phyloP scores from a whole-genome alignment of 2,797 vertebrate species.

The Cyprinodon diabolis region DNA sequence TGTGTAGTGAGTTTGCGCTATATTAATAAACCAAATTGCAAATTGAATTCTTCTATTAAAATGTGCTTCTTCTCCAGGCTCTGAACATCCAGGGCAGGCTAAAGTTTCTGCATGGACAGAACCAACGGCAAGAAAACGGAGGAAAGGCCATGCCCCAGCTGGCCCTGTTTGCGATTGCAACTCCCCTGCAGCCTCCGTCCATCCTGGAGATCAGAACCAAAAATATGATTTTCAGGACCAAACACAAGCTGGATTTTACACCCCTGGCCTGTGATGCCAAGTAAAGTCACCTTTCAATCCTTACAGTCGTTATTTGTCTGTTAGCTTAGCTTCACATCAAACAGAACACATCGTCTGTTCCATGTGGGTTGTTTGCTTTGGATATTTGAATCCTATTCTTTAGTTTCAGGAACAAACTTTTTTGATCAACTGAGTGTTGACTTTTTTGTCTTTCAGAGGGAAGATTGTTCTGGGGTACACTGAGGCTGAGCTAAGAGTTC shows the following conservation, averaged over 20 bases:
- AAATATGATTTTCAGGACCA: conserved; percentile 87
- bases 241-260: conserved; percentile 90
- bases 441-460: conserved; percentile 58
- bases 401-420: neutral
- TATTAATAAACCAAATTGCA: too few relatives aligned
- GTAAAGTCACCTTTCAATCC: conserved; percentile 51
- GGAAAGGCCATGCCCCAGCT: conserved; percentile 71
- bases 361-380: neutral
- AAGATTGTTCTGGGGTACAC: conserved; percentile 81
- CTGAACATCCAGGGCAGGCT: conserved; percentile 82
- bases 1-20: too few relatives aligned
- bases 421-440: neutral
- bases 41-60: neutral
- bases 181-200: conserved; percentile 82
- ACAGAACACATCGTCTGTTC: neutral
- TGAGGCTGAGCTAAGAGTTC: conserved; percentile 78
- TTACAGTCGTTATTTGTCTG: neutral
- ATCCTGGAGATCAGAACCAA: conserved; percentile 86
- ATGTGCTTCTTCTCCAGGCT: conserved; percentile 63
- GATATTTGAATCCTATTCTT: neutral
- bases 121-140: conserved; percentile 64
- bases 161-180: conserved; percentile 83
- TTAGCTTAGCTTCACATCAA: neutral
- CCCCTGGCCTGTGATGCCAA: conserved; percentile 85
- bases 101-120: conserved; percentile 84